These are phyloP conservation scores for Penaeus japonicus DNA, from an alignment of 1,140 invertebrate species.

Conservation along the genomic window DNA sequence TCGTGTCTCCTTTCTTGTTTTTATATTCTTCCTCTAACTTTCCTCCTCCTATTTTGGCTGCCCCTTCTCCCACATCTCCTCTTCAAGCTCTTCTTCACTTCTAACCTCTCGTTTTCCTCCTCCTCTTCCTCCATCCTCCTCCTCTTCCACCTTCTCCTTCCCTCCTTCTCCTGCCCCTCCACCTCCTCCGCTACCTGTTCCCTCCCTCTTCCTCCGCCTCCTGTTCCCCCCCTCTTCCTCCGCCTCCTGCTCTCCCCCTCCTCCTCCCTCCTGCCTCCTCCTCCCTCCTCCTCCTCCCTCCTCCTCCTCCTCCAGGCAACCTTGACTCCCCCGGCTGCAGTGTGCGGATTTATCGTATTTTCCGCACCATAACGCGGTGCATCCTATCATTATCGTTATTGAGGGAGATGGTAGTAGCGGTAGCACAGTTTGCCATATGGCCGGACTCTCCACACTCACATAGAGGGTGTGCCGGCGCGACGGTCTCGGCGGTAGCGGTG, in stretches of 20 bases:
- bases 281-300: slow-evolving; percentile 20
- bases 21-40: not conserved
- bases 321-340: not conserved
- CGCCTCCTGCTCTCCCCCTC: not conserved
- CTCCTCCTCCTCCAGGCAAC: not conserved
- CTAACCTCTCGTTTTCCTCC: not conserved
- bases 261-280: not conserved
- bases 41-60: not conserved
- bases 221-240: not conserved
- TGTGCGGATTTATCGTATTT: slow-evolving; percentile 32
- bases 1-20: not conserved
- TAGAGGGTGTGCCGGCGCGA: too few species aligned
- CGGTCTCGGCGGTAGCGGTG: too few species aligned
- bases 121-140: not conserved
- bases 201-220: not conserved
- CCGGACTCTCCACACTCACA: not conserved
- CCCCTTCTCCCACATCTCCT: not conserved
- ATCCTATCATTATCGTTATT: slow-evolving; percentile 42
- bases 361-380: slow-evolving; percentile 21
- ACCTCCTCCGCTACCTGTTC: not conserved
- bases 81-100: not conserved
- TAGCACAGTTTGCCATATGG: slow-evolving; percentile 42
- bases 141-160: not conserved
- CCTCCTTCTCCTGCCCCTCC: not conserved
- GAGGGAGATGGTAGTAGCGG: not conserved